Percentiles rank a stretch among this genome's conserved stretches.
Evolutionary conservation across 2,113 vertebrate genomes (phyloP).

Genomic region (Myrmophylax atrothorax): DNA sequence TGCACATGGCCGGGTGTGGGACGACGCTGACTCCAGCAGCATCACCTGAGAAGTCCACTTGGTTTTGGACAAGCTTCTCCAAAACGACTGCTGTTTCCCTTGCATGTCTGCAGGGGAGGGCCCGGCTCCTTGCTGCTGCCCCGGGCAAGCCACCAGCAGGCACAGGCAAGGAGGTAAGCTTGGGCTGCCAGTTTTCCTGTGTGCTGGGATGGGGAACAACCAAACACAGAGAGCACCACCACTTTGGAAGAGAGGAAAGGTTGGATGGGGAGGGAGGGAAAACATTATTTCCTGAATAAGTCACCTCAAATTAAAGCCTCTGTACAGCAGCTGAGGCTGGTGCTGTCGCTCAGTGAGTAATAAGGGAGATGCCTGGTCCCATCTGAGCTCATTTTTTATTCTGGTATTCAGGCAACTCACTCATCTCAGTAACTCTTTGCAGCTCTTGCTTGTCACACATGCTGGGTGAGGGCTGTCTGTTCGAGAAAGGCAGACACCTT

Average conservation of each 20-base stretch:
- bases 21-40: rapidly evolving
- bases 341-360: background rate
- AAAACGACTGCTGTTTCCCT: background rate
- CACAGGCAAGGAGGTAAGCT: background rate
- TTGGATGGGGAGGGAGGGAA: background rate
- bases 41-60: background rate
- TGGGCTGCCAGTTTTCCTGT: rapidly evolving
- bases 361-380: background rate
- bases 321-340: background rate
- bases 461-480: background rate
- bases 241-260: background rate
- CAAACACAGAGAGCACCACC: rapidly evolving
- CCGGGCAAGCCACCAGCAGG: background rate
- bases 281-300: background rate
- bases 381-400: background rate
- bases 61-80: background rate
- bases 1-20: rapidly evolving
- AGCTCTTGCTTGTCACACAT: background rate
- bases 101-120: rapidly evolving
- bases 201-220: background rate
- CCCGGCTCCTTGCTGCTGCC: background rate
- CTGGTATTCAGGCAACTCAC: background rate
- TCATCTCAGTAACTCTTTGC: background rate
- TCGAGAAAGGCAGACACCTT: background rate
- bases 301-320: background rate